phyloP scores from a whole-genome alignment of 2,888 invertebrate genomes.

The Notocelia uddmanniana region DNA sequence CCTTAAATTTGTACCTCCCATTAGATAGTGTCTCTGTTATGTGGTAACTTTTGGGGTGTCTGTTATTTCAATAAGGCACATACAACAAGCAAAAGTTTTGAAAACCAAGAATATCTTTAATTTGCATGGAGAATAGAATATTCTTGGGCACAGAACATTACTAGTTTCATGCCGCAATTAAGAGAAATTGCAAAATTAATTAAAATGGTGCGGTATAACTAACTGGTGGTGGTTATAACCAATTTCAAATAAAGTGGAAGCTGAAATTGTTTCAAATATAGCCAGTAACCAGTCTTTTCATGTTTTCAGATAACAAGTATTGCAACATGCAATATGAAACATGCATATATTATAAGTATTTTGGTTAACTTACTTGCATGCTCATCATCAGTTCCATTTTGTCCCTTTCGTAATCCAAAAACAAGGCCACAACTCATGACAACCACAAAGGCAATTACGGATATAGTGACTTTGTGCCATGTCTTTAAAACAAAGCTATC shows the following conservation, averaged over 20 bases:
- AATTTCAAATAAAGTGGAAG: background rate
- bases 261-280: background rate
- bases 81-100: too few relatives aligned
- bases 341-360: background rate
- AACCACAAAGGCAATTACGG: constrained; percentile 28
- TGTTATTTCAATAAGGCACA: too few relatives aligned
- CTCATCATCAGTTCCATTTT: constrained; percentile 22
- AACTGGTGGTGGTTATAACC: too few relatives aligned
- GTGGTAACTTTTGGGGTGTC: too few relatives aligned
- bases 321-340: background rate
- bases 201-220: too few relatives aligned
- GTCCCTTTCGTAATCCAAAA: constrained; percentile 27
- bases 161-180: background rate
- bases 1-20: too few relatives aligned
- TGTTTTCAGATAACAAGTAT: background rate
- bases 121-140: too few relatives aligned
- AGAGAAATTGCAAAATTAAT: background rate
- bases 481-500: constrained; percentile 31
- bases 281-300: background rate
- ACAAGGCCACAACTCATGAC: constrained; percentile 33
- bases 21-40: too few relatives aligned
- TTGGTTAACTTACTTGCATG: constrained; percentile 15
- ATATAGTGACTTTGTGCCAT: constrained; percentile 41
- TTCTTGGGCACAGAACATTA: background rate
- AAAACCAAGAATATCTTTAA: too few relatives aligned